Conservation (phyloP, 2,888 invertebrate species). For the Drosophila tanythrix region DNA sequence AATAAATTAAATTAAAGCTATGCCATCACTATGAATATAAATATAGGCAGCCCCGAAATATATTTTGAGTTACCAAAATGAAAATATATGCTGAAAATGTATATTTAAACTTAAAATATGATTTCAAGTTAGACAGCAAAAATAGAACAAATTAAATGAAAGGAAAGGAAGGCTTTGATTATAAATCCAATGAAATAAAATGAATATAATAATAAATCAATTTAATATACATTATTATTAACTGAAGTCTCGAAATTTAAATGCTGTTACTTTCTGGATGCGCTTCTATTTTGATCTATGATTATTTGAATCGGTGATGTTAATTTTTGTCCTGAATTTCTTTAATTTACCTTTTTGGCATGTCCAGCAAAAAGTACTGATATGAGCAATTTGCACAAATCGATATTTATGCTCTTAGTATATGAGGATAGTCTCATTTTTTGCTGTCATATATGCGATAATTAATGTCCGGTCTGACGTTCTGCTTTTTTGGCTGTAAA, state of each 20-base stretch:
- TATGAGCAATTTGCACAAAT: background rate
- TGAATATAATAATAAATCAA: too few species aligned
- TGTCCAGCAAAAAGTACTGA: background rate
- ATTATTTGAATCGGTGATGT: background rate
- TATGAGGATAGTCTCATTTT: background rate
- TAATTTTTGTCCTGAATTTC: background rate
- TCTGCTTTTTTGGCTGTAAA: conserved; percentile 17
- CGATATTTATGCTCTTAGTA: conserved; percentile 1
- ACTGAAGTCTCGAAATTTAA: background rate
- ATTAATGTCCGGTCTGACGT: conserved; percentile 50
- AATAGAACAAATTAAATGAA: background rate
- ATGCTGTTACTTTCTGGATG: background rate
- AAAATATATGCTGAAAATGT: background rate
- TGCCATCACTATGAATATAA: background rate
- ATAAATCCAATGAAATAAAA: background rate
- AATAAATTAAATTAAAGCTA: background rate
- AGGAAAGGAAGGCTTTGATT: background rate
- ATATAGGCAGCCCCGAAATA: background rate
- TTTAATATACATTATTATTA: background rate
- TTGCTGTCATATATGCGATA: conserved; percentile 22
- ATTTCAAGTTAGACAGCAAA: background rate
- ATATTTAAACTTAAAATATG: background rate
- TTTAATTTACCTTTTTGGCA: background rate
- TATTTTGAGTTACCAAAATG: background rate
- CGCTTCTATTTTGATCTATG: background rate